Evolutionary conservation across 2,888 invertebrate species (phyloP).

Genomic region (Dicranocentrus wangi): DNA sequence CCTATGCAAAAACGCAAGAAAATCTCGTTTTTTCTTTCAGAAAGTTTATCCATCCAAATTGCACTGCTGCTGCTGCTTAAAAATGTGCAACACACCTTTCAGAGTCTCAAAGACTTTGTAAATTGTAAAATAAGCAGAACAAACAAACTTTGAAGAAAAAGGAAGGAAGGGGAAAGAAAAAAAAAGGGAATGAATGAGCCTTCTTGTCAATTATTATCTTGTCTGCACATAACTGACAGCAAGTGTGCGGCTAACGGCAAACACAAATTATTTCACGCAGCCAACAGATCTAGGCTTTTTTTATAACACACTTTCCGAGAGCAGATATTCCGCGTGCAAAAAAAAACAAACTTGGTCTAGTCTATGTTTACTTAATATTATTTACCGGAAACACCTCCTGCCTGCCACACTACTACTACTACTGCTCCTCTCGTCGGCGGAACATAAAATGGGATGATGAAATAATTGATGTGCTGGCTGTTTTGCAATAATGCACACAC

Average conservation of each 20-base stretch:
- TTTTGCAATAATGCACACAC: conserved; percentile 23
- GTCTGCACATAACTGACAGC: conserved; percentile 38
- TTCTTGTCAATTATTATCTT: conserved; percentile 53
- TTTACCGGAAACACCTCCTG: conserved; percentile 39
- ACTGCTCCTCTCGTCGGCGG: no score
- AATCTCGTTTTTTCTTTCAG: conserved; percentile 18
- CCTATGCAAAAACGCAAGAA: neutral
- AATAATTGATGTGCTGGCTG: conserved; percentile 13
- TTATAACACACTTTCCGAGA: conserved; percentile 15
- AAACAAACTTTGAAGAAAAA: conserved; percentile 23
- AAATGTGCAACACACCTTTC: conserved; percentile 8
- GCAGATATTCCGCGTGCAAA: no score
- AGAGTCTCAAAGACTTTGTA: no score
- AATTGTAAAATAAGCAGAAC: conserved; percentile 41
- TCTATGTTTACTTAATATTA: conserved; percentile 32
- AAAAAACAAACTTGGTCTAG: conserved; percentile 35
- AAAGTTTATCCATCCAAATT: conserved; percentile 24
- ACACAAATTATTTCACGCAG: conserved; percentile 52
- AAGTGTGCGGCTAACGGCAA: neutral
- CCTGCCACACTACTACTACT: no score
- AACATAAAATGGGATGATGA: conserved; percentile 23
- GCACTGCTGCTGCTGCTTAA: no score
- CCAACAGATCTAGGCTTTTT: conserved; percentile 26
- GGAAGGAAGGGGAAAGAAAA: conserved; percentile 22
- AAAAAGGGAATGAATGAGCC: conserved; percentile 40